phyloP scores from a whole-genome alignment of 2,888 invertebrate genomes.

The Protonemura montana region DNA sequence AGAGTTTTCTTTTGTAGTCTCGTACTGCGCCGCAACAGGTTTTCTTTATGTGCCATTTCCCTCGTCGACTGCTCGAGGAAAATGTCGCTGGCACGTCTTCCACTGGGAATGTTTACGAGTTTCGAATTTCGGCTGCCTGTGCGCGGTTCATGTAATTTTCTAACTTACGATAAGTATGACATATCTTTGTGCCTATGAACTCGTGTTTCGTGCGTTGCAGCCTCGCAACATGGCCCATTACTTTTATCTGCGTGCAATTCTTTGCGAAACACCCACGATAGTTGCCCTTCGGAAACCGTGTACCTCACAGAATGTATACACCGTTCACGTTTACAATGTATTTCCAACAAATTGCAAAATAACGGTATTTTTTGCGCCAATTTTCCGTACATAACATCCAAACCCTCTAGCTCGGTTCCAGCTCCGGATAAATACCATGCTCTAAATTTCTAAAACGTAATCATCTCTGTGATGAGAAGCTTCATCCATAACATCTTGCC shows the following conservation, averaged over 20 bases:
- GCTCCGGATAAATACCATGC: neutral
- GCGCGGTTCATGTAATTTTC: neutral
- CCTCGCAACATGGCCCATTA: too few species aligned
- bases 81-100: neutral
- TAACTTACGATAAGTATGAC: neutral
- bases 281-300: too few species aligned
- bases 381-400: neutral
- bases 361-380: neutral
- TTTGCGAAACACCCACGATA: too few species aligned
- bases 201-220: too few species aligned
- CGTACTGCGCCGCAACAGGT: neutral
- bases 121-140: neutral
- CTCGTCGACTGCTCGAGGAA: neutral
- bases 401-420: neutral
- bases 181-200: neutral
- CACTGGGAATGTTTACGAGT: neutral
- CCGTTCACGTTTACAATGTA: too few species aligned
- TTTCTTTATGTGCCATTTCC: slow-evolving; percentile 12
- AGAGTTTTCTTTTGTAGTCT: neutral
- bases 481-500: neutral
- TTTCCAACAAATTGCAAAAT: too few species aligned
- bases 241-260: too few species aligned
- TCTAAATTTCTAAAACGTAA: neutral
- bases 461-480: neutral
- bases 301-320: too few species aligned